phyloP scores from a whole-genome alignment of 2,113 vertebrate species.

The Scomber colias region DNA sequence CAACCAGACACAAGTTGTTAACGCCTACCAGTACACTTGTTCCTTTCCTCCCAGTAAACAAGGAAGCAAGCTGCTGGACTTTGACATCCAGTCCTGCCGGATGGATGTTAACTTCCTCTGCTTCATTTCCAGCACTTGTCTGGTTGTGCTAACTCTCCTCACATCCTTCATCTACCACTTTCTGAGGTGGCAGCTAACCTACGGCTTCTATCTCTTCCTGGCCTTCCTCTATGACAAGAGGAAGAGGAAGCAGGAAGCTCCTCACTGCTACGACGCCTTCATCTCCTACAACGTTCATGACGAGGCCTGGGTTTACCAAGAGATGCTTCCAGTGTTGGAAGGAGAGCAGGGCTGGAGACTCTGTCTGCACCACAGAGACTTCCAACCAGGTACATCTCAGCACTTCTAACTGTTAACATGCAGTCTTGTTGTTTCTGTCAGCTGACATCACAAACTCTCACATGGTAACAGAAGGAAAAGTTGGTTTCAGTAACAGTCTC shows the following conservation, averaged over 20 bases:
- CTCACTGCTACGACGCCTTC: conserved; percentile 75
- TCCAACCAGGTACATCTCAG: conserved; percentile 67
- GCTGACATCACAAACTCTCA: no score
- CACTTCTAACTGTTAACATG: no score
- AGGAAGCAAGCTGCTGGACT: conserved; percentile 57
- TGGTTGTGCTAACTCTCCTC: conserved; percentile 62
- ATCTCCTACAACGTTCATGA: conserved; percentile 80
- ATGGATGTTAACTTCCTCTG: conserved; percentile 51
- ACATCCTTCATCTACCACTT: conserved; percentile 66
- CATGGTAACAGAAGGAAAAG: no score
- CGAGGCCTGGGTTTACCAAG: conserved; percentile 71
- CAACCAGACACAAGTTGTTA: conserved; percentile 72
- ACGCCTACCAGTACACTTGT: conserved; percentile 68
- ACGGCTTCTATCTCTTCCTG: conserved; percentile 72
- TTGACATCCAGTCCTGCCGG: conserved; percentile 67
- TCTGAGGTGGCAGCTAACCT: conserved; percentile 68
- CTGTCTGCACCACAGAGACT: conserved; percentile 81
- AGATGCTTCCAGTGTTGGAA: conserved; percentile 77
- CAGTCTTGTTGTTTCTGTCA: no score
- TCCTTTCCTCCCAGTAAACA: conserved; percentile 64
- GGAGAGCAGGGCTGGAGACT: conserved; percentile 15
- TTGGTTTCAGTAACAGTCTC: no score
- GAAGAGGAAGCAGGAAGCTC: conserved; percentile 20
- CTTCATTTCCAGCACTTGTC: conserved; percentile 62
- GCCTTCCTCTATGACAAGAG: conserved; percentile 74